Evolutionary conservation across 2,113 vertebrate species (phyloP), one percentile per base, ranked within the genome.

Genomic region (Acanthochromis polyacanthus): DNA sequence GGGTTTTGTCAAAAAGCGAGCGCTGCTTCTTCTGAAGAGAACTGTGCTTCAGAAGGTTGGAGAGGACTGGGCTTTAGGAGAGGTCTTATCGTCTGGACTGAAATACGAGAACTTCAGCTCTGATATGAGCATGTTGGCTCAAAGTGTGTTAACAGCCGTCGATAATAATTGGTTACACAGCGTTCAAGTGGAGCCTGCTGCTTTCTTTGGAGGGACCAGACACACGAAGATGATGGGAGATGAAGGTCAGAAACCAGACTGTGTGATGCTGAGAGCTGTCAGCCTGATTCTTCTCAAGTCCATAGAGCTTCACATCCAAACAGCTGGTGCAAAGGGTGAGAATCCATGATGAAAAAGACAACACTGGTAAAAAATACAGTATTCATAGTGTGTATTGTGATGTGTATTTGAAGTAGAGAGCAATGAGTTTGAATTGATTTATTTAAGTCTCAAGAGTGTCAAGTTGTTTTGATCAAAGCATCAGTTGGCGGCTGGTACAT

Each of bases 221-320:
- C 20, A 56, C 10, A 0, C 10, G 7, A 36, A 36, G 32, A 36
- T 36, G 32, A 36, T 36, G 15, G 50, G 1, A 1, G 71, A 5
- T 1, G 7, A 56, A 1, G 55, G 45, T 32, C 71, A 50, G 32
- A 74, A 61, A 58, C 84, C 87, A 52, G 97, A 97, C 55, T 90
- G 93, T 6, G 96, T 95, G 76, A 91, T 93, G 78, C 89, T 98
- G 8, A 95, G 97, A 93, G 95, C 96, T 6, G 84, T 94, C 51
- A 95, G 97, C 80, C 85, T 99, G 45, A 55, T 96, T 77, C 61
- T 97, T 38, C 91, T 98, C 57, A 98, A 97, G 92, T 95, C 96
- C 10, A 58, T 97, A 75, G 96, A 98, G 92, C 91, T 95, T 81
- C 94, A 93, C 83, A 67, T 93, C 74, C 93, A 92, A 50, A 86